Base-by-base conservation (phyloP, 2,888 invertebrate species). In the Platynereis dumerilii region DNA sequence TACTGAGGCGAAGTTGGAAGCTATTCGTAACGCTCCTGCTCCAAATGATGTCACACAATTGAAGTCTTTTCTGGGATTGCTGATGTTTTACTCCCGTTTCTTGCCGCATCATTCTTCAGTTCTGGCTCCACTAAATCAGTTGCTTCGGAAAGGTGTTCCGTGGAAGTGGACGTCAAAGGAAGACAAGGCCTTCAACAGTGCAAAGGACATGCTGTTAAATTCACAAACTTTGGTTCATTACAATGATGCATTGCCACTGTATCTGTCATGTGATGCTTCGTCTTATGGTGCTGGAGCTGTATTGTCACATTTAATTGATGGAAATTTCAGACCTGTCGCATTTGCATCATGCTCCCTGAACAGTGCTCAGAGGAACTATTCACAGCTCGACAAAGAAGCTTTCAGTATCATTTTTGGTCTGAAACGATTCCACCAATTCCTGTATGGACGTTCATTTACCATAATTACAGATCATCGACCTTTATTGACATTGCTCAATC, bases 271-370 rank as follows among this genome's bases (percentile, higher is more conserved):
- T 24, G 61, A 61, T 17, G 61, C 61, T 7, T 22, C 34, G 20
- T 28, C 54, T 29, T 55, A 55, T 7, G 61, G 42, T 20, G 22
- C 54, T 12, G 55, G 55, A 15, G 61, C 61, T 17, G 55, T 56
- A 1, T 24, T 62, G 5, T 62, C 61, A 10, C 55, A n/a, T n/a
- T n/a, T n/a, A n/a, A 27, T 42, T 5, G 45, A 55, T 55, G 62
- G 62, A 42, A 42, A n/a, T 7, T 55, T 55, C 42, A 24, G 44
- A 27, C 62, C 62, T 5, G 44, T 56, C n/a, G 26, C 20, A n/a
- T 62, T 56, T 44, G 62, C 62, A 26, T 62, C 62, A n/a, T n/a
- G 45, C 15, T 27, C 56, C 7, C 7, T 64, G 39, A 64, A 2
- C 15, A 17, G 17, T 17, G 53, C 64, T n/a, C 59, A 64, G 24